These are phyloP conservation scores for Dicrurus megarhynchus DNA, from an alignment of 2,113 vertebrate species.

Conservation along the genomic window DNA sequence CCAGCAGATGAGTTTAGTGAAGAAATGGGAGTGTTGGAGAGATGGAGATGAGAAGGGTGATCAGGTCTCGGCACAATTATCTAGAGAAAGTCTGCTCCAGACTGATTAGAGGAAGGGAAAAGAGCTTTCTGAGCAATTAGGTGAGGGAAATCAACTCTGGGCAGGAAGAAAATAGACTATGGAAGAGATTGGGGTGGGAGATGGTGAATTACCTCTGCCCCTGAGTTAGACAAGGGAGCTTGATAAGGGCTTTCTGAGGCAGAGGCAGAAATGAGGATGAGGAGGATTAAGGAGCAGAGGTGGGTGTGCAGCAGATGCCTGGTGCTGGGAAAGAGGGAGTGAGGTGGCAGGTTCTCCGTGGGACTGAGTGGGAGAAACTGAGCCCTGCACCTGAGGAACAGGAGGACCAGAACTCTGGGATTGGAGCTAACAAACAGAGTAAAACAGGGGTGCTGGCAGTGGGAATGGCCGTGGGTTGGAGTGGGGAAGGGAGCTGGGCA, in stretches of 20 bases:
- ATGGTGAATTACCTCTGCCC: neutral
- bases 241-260: neutral
- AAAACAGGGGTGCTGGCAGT: neutral
- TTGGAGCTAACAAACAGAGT: rapidly evolving
- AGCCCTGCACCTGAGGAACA: neutral
- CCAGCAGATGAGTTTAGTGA: neutral
- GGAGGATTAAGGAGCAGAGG: neutral
- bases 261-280: neutral
- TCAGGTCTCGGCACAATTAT: conserved; percentile 38
- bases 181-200: conserved; percentile 22
- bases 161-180: neutral
- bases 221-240: neutral
- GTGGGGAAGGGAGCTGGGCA: neutral
- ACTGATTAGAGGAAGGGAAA: conserved; percentile 36
- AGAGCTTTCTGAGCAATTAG: conserved; percentile 53
- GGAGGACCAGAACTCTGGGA: neutral
- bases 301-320: neutral
- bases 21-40: conserved; percentile 6
- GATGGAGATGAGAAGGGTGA: conserved; percentile 20
- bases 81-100: conserved; percentile 54
- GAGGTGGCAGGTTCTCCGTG: neutral
- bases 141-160: conserved; percentile 23
- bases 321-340: neutral
- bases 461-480: rapidly evolving
- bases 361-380: rapidly evolving